These are phyloP conservation scores for Lacanobia oleracea DNA, from an alignment of 2,888 invertebrate genomes.

Conservation along the genomic window DNA sequence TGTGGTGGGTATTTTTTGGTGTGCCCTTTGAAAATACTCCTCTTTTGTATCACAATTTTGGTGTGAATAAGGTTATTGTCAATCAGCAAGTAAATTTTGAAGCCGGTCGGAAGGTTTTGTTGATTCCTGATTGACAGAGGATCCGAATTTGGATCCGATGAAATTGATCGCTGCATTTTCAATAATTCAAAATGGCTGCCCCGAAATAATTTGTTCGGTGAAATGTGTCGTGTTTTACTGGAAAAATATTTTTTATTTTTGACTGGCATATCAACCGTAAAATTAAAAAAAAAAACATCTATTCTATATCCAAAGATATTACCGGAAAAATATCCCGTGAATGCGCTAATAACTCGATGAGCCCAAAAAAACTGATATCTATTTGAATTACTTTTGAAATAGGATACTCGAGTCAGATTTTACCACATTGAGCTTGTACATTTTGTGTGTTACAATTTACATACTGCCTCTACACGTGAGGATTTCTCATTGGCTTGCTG, in stretches of 20 bases:
- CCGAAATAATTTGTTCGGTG: background rate
- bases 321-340: background rate
- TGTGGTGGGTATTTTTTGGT: constrained; percentile 68
- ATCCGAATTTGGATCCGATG: constrained; percentile 14
- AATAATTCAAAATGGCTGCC: constrained; percentile 26
- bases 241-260: background rate
- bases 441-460: too few species aligned
- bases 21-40: constrained; percentile 54
- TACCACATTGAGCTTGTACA: too few species aligned
- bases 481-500: too few species aligned
- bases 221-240: background rate
- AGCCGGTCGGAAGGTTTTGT: constrained; percentile 17
- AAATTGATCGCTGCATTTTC: constrained; percentile 43
- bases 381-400: background rate
- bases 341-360: background rate
- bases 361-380: background rate
- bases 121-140: constrained; percentile 41
- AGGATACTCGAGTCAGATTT: too few species aligned
- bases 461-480: too few species aligned
- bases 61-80: constrained; percentile 63
- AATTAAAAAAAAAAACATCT: background rate
- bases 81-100: constrained; percentile 53
- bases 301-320: background rate
- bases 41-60: constrained; percentile 60
- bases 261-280: background rate